Evolutionary conservation across 2,113 vertebrate genomes (phyloP), one percentile per base, ranked within the genome.

Genomic region (Pelvicachromis taeniatus): DNA sequence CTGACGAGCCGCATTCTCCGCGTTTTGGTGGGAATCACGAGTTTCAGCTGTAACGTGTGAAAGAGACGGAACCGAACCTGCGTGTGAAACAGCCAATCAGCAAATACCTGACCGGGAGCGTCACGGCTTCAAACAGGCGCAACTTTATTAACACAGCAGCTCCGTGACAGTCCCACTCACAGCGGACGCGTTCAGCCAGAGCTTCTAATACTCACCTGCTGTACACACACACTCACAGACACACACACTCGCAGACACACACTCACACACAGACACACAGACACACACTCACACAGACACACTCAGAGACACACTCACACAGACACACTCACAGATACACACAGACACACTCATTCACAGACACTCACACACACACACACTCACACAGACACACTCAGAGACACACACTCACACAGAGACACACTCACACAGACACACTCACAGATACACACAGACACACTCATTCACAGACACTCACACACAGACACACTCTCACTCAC

Each of bases 371-470:
- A 35, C 7, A 14, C 1, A 14, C 42, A 40, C 40, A 5, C 2
- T 12, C 11, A 13, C 11, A 42, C 4, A 2, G 7, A 33, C 33
- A 35, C 33, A 35, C 7, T 8, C 33, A 6, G 5, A 33, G 5
- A 6, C 6, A 33, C 31, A 33, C n/a, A n/a, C n/a, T n/a, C n/a
- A n/a, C n/a, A n/a, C n/a, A n/a, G n/a, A 33, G 6, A 33, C 31
- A 33, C 6, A 33, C 31, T 7, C 31, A 33, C 31, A n/a, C n/a
- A n/a, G n/a, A 33, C 1, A 7, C 31, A 33, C 31, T 2, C 31
- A 33, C 33, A 6, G 0, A n/a, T 8, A 5, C 1, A n/a, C 3
- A 48, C 7, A 17, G 0, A 4, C n/a, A n/a, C n/a, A n/a, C n/a
- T n/a, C n/a, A n/a, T n/a, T n/a, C n/a, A n/a, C n/a, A n/a, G n/a